Percentiles rank a stretch among this genome's conserved stretches.
Evolutionary conservation across 2,888 invertebrate species (phyloP).

Genomic region (Nomada flava): DNA sequence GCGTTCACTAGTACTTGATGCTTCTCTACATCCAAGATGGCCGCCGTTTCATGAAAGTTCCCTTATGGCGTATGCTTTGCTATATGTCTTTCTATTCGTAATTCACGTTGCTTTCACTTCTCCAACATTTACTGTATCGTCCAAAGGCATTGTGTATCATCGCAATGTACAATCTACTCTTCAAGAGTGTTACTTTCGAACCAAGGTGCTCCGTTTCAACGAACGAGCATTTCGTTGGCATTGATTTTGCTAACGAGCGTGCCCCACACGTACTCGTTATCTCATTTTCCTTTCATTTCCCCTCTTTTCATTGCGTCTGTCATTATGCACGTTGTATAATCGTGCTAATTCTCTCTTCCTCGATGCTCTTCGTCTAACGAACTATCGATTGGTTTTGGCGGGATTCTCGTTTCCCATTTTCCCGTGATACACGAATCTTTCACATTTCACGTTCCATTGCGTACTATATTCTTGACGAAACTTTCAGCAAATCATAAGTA

Average conservation of each 20-base stretch:
- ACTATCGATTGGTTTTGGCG: slow-evolving; percentile 54
- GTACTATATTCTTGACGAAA: slow-evolving; percentile 2
- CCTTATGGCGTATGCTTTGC: slow-evolving; percentile 74
- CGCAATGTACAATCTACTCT: slow-evolving; percentile 21
- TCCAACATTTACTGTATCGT: neutral
- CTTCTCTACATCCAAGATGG: slow-evolving; percentile 80
- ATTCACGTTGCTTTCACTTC: slow-evolving; percentile 37
- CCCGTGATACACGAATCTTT: slow-evolving; percentile 15
- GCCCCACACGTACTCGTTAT: slow-evolving; percentile 60
- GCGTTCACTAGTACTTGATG: slow-evolving; percentile 70
- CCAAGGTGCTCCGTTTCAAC: neutral
- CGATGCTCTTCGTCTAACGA: neutral
- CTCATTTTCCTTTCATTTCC: slow-evolving; percentile 49
- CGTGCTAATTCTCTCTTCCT: slow-evolving; percentile 1
- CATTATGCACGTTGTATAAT: neutral
- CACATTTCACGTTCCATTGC: slow-evolving; percentile 9
- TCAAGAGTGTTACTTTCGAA: slow-evolving; percentile 7
- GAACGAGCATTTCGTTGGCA: slow-evolving; percentile 44
- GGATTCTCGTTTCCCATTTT: slow-evolving; percentile 43
- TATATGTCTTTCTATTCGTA: slow-evolving; percentile 52
- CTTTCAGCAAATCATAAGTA: slow-evolving; percentile 20
- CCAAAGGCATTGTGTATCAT: neutral
- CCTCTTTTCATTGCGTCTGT: neutral
- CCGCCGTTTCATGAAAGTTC: slow-evolving; percentile 76
- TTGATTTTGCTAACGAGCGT: slow-evolving; percentile 63